These are phyloP conservation scores for Hydrophis major DNA, from an alignment of 2,797 vertebrate genomes.

Conservation along the genomic window DNA sequence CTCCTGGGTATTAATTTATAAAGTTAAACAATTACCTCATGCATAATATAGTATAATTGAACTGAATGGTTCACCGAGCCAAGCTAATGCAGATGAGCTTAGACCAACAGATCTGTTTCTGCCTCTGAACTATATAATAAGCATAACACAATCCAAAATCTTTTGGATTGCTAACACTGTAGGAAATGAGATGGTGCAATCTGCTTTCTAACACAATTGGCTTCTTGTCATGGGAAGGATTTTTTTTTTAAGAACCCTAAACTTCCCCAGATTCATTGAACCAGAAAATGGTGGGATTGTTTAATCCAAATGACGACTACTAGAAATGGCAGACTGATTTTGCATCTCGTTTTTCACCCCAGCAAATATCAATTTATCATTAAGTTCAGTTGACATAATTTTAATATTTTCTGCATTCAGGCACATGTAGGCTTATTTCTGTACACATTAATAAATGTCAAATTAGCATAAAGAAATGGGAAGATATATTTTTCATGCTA, in stretches of 20 bases:
- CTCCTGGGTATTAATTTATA: conserved; percentile 50
- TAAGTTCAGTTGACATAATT: conserved; percentile 40
- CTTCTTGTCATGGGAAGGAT: conserved; percentile 48
- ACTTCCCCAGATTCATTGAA: conserved; percentile 32
- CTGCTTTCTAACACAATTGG: conserved; percentile 32
- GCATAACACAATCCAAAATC: conserved; percentile 45
- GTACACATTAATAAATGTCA: conserved; percentile 32
- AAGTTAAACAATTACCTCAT: conserved; percentile 42
- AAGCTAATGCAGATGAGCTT: conserved; percentile 59
- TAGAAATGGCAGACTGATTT: conserved; percentile 58
- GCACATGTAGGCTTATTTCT: conserved; percentile 24
- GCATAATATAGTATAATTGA: conserved; percentile 44
- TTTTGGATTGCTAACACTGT: conserved; percentile 32
- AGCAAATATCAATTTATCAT: conserved; percentile 53
- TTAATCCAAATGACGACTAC: conserved; percentile 51
- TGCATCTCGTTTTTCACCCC: conserved; percentile 52
- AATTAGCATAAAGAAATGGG: conserved; percentile 44
- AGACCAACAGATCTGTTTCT: conserved; percentile 37
- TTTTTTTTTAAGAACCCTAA: conserved; percentile 31
- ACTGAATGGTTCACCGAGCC: conserved; percentile 53
- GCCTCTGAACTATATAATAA: conserved; percentile 29
- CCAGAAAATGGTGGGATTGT: conserved; percentile 49
- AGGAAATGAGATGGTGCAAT: conserved; percentile 32
- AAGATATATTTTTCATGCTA: conserved; percentile 35
- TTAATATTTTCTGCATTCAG: conserved; percentile 45